Percentiles rank a stretch among this genome's conserved stretches.
These are phyloP conservation scores for Vollenhovia emeryi DNA, from an alignment of 1,140 invertebrate genomes.

Conservation along the genomic window DNA sequence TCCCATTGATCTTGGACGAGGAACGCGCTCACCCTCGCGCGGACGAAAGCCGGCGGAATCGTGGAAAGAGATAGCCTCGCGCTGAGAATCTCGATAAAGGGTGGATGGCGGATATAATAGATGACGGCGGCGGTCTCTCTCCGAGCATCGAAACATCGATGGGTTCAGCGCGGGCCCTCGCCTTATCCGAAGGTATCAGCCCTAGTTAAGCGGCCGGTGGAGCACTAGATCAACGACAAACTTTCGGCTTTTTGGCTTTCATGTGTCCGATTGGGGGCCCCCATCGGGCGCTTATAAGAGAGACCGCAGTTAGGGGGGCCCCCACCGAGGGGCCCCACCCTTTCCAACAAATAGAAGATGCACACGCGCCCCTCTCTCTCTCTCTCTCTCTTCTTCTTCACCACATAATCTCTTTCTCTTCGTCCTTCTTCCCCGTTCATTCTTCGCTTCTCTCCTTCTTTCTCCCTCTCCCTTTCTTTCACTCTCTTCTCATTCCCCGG, in stretches of 20 bases:
- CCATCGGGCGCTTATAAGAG: conserved; percentile 75
- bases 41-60: conserved; percentile 42
- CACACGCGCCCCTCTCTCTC: conserved; percentile 66
- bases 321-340: conserved; percentile 61
- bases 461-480: not conserved
- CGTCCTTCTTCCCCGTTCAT: not conserved
- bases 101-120: conserved; percentile 78
- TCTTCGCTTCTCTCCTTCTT: not conserved
- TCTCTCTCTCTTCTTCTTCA: not conserved
- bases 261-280: conserved; percentile 79
- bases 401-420: not conserved
- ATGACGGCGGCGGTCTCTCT: conserved; percentile 73
- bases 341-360: conserved; percentile 80
- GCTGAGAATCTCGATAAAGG: conserved; percentile 62
- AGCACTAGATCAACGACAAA: conserved; percentile 85
- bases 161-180: conserved; percentile 54
- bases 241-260: conserved; percentile 83
- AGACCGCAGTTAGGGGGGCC: conserved; percentile 77
- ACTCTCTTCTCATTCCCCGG: not conserved
- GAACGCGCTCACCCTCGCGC: conserved; percentile 28
- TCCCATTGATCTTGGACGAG: conserved; percentile 19
- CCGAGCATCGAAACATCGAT: conserved; percentile 72
- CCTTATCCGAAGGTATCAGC: conserved; percentile 81
- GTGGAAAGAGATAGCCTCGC: conserved; percentile 68
- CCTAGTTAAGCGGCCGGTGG: conserved; percentile 81